A percentile compares a stretch with the other conserved stretches of the same genome.
These are phyloP conservation scores for Toxotes chatareus DNA, from an alignment of 2,113 vertebrate species.

Conservation along the genomic window DNA sequence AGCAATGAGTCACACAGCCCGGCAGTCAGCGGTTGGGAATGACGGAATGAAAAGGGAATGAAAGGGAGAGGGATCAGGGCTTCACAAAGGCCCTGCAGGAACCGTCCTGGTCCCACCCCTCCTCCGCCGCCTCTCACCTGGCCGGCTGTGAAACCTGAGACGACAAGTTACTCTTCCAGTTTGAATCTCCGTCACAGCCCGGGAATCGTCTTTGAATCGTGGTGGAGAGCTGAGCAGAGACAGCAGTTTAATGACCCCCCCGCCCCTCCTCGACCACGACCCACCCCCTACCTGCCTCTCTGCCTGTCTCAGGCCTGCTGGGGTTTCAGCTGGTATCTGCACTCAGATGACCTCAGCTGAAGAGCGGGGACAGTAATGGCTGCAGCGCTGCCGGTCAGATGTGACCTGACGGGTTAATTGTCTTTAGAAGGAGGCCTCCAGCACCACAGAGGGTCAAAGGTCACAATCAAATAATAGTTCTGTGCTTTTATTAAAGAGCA, in stretches of 20 bases:
- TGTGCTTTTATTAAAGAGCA: background rate
- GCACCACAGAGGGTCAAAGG: background rate
- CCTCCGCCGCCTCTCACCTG: conserved; percentile 49
- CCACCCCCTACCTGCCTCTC: background rate
- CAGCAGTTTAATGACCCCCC: conserved; percentile 7
- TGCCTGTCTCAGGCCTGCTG: background rate
- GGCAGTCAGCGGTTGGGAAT: conserved; percentile 7
- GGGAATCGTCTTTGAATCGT: background rate
- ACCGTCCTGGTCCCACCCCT: background rate
- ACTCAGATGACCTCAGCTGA: background rate
- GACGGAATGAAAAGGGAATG: conserved; percentile 25
- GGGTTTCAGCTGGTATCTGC: too few relatives aligned
- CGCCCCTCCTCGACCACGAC: too few relatives aligned
- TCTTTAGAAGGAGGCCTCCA: background rate
- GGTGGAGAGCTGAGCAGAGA: conserved; percentile 3
- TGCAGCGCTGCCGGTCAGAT: background rate
- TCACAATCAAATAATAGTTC: background rate
- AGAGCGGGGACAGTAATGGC: background rate
- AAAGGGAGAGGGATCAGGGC: conserved; percentile 47
- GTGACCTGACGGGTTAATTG: background rate
- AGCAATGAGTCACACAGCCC: conserved; percentile 10
- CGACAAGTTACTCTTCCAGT: conserved; percentile 39
- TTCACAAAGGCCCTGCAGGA: conserved; percentile 29
- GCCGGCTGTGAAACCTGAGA: conserved; percentile 42
- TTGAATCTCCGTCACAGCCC: conserved; percentile 7